Evolutionary conservation across 2,113 vertebrate genomes (phyloP).

Genomic region (Scolopax mira): DNA sequence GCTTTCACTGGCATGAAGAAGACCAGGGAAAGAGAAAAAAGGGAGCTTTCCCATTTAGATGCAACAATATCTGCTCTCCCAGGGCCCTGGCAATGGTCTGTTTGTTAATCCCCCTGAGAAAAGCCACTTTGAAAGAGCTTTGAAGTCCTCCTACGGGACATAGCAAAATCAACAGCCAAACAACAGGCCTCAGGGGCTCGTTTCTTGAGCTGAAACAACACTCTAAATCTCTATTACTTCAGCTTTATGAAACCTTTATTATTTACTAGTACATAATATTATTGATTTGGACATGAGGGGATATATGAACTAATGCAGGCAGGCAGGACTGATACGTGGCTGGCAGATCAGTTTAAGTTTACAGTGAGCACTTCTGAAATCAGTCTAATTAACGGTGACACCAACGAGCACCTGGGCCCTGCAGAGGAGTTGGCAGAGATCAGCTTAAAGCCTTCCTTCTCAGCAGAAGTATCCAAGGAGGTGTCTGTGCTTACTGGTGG

Average conservation of each 20-base stretch:
- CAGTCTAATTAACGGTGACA: constrained; percentile 45
- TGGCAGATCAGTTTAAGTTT: constrained; percentile 31
- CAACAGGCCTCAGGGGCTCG: not conserved
- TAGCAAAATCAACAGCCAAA: constrained; percentile 22
- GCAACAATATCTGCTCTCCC: constrained; percentile 9
- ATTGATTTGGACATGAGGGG: constrained; percentile 32
- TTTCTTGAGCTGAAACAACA: constrained; percentile 36
- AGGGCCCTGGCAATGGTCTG: not conserved
- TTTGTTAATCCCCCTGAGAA: constrained; percentile 18
- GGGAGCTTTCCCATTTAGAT: not conserved
- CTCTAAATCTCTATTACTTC: constrained; percentile 30
- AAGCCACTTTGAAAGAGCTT: not conserved
- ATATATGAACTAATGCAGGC: constrained; percentile 3
- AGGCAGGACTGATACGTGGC: not conserved
- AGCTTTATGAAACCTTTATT: constrained; percentile 30
- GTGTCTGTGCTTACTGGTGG: not conserved
- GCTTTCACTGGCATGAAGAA: not conserved
- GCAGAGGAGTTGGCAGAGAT: constrained; percentile 6
- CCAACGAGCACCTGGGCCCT: not conserved
- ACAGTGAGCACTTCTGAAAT: not conserved
- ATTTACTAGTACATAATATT: constrained; percentile 21
- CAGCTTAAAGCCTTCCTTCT: not conserved
- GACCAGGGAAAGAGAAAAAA: not conserved
- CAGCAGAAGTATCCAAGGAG: constrained; percentile 11
- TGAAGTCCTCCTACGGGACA: constrained; percentile 37